These are phyloP conservation scores for Cephalopterus ornatus DNA, from an alignment of 2,113 vertebrate genomes.

Conservation along the genomic window DNA sequence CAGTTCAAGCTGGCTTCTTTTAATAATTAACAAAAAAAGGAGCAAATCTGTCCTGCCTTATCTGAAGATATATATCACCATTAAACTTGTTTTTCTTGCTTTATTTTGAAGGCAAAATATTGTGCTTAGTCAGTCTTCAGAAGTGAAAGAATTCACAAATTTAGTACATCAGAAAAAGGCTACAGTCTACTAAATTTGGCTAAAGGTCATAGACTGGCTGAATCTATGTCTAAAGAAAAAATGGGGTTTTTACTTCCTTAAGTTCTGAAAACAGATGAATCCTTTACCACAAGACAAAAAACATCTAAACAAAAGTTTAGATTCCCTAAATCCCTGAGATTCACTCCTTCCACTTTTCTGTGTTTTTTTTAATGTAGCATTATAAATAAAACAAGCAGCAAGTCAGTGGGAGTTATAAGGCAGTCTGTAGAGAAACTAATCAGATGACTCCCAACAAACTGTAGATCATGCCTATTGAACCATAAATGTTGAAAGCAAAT, in stretches of 20 bases:
- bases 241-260: background rate
- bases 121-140: background rate
- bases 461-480: conserved; percentile 39
- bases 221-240: background rate
- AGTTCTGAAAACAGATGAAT: background rate
- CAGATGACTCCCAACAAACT: conserved; percentile 6
- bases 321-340: background rate
- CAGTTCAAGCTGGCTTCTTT: background rate
- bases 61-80: background rate
- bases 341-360: background rate
- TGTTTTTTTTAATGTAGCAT: background rate
- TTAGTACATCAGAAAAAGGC: background rate
- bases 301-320: background rate
- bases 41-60: background rate
- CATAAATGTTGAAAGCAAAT: conserved; percentile 46
- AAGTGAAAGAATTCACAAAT: background rate
- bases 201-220: background rate
- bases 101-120: background rate
- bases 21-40: background rate
- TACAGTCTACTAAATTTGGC: background rate
- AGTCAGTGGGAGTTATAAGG: background rate
- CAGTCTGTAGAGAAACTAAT: conserved; percentile 7
- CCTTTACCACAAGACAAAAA: background rate
- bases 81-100: background rate
- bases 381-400: conserved; percentile 18